Evolutionary conservation across 2,888 invertebrate genomes (phyloP).

Genomic region (Ecdyonurus torrentis): DNA sequence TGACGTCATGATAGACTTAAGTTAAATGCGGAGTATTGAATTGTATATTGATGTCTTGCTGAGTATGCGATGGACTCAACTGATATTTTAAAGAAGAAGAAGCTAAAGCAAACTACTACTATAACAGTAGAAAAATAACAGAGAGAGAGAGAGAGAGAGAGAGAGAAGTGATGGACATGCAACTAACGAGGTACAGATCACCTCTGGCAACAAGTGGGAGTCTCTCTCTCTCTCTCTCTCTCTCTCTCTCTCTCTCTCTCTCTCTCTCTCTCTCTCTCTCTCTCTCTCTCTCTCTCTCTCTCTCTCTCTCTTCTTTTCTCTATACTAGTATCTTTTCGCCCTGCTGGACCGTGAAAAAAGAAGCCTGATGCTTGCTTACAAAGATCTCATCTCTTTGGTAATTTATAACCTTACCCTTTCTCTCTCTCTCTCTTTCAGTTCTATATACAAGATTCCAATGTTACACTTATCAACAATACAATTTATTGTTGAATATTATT

Average conservation of each 20-base stretch:
- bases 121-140: no score
- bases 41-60: neutral
- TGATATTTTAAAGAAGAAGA: no score
- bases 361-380: neutral
- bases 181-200: constrained; percentile 2
- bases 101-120: no score
- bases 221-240: neutral
- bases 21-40: no score
- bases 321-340: neutral
- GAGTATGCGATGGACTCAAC: neutral
- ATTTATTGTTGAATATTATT: no score
- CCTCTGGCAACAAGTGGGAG: neutral
- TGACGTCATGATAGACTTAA: no score
- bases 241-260: no score
- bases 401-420: neutral
- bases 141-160: neutral
- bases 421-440: no score
- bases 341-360: neutral
- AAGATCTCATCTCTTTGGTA: neutral
- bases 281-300: no score
- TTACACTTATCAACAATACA: neutral
- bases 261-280: no score
- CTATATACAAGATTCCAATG: neutral
- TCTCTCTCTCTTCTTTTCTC: neutral
- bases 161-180: neutral